Conservation (phyloP, 2,888 invertebrate species). For the Drosophila mulleri region DNA sequence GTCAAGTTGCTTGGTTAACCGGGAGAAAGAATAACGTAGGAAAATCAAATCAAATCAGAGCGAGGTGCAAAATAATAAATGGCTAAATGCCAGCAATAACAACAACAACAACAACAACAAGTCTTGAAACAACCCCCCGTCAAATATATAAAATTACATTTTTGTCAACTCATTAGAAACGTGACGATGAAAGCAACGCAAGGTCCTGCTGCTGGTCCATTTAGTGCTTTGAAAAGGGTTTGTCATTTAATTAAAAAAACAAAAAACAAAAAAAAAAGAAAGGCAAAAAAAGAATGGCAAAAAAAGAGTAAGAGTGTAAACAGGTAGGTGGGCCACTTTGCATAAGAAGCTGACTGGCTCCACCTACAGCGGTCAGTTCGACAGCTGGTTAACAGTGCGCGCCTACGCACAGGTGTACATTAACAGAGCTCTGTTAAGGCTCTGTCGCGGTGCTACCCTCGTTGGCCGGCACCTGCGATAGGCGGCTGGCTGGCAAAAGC, state of each 20-base stretch:
- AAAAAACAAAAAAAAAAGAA: conserved; percentile 9
- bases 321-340: conserved; percentile 18
- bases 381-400: conserved; percentile 50
- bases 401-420: conserved; percentile 69
- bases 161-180: conserved; percentile 68
- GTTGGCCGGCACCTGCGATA: conserved; percentile 75
- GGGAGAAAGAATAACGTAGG: background rate
- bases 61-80: conserved; percentile 62
- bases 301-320: conserved; percentile 2
- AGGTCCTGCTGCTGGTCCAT: conserved; percentile 24
- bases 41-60: conserved; percentile 51
- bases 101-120: conserved; percentile 25
- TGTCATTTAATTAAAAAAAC: conserved; percentile 56
- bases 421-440: conserved; percentile 59
- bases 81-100: conserved; percentile 38
- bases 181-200: conserved; percentile 41
- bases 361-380: conserved; percentile 54
- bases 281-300: background rate
- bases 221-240: conserved; percentile 59
- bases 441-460: conserved; percentile 58
- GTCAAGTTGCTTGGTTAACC: conserved; percentile 49
- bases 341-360: conserved; percentile 55
- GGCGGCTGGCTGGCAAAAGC: conserved; percentile 64
- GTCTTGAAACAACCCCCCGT: conserved; percentile 28
- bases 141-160: conserved; percentile 62